Percentiles rank a stretch among this genome's conserved stretches.
phyloP scores from a whole-genome alignment of 2,113 vertebrate species.

The Mixornis gularis region DNA sequence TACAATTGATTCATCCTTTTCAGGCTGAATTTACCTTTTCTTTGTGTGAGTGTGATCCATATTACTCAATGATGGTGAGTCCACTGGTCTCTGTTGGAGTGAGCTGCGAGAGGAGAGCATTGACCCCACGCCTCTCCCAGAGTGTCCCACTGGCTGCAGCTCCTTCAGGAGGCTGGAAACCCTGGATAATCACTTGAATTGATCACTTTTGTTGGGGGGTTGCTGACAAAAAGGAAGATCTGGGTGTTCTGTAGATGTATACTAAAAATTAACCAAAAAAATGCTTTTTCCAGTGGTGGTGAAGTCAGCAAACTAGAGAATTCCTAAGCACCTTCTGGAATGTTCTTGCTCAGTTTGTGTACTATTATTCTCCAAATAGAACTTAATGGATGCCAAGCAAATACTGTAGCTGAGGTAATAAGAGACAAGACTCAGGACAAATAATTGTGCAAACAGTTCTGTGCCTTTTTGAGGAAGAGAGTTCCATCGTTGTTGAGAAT shows the following conservation, averaged over 20 bases:
- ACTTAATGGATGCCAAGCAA: neutral
- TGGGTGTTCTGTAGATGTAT: neutral
- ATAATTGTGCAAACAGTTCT: neutral
- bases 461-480: neutral
- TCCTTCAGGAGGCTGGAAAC: neutral
- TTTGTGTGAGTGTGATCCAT: neutral
- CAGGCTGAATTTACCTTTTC: neutral
- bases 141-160: accelerated
- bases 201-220: neutral
- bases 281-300: neutral
- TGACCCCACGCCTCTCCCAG: accelerated
- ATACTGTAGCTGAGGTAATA: neutral
- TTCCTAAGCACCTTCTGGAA: neutral
- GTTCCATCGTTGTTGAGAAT: neutral
- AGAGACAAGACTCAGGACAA: slow-evolving; percentile 14
- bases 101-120: neutral
- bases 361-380: neutral
- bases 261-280: neutral
- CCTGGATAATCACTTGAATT: neutral
- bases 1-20: neutral
- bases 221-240: neutral
- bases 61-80: neutral
- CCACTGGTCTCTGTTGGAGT: neutral
- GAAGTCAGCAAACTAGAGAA: neutral
- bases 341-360: slow-evolving; percentile 13